Percentiles rank a stretch among this genome's conserved stretches.
phyloP scores from a whole-genome alignment of 2,797 vertebrate genomes.

The Gouania willdenowi region DNA sequence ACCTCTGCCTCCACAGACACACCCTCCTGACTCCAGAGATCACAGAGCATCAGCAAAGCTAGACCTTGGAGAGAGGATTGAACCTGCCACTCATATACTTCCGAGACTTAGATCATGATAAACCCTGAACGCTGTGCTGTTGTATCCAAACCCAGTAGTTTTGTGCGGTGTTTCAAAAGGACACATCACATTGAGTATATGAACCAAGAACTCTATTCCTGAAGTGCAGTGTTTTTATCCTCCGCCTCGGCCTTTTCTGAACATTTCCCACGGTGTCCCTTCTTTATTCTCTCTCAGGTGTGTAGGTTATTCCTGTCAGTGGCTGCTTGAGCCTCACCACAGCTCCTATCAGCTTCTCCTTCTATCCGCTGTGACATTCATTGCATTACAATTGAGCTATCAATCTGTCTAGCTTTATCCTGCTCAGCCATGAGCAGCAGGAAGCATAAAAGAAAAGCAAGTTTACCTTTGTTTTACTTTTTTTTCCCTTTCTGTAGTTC shows the following conservation, averaged over 20 bases:
- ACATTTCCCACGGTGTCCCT: background rate
- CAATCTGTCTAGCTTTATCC: constrained; percentile 58
- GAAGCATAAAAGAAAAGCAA: constrained; percentile 27
- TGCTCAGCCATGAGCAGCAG: constrained; percentile 30
- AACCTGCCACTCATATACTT: constrained; percentile 28
- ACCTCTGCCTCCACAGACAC: constrained; percentile 6
- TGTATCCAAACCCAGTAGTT: constrained; percentile 38
- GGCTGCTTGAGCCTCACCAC: constrained; percentile 41
- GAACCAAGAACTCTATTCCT: constrained; percentile 7
- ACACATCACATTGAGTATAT: constrained; percentile 33
- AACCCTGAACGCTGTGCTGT: constrained; percentile 51
- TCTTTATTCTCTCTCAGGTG: constrained; percentile 11
- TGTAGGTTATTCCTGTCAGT: constrained; percentile 54
- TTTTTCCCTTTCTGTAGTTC: constrained; percentile 25
- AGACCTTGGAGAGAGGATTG: constrained; percentile 22
- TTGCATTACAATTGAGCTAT: constrained; percentile 71
- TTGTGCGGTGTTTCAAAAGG: constrained; percentile 12
- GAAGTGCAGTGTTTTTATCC: background rate
- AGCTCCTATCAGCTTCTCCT: constrained; percentile 49
- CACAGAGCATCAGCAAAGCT: constrained; percentile 20
- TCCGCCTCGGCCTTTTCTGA: background rate
- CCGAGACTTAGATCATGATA: constrained; percentile 38
- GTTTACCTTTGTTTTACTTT: constrained; percentile 37
- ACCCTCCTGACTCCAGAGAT: constrained; percentile 13
- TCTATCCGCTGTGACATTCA: constrained; percentile 54